These are phyloP conservation scores for Hypsopygia costalis DNA, from an alignment of 2,888 invertebrate species.

Conservation along the genomic window DNA sequence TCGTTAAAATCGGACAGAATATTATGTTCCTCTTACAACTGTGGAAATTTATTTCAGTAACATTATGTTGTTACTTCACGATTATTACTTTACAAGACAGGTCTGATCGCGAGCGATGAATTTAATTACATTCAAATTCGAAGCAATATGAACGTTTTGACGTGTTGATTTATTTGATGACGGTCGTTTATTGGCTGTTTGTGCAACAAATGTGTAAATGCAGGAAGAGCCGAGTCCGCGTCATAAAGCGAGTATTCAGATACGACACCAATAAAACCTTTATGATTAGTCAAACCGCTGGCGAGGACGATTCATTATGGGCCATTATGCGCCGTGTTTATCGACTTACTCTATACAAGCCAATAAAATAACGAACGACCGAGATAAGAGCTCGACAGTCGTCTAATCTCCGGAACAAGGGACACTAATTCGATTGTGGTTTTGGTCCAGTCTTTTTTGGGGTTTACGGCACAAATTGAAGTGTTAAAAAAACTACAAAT, in stretches of 20 bases:
- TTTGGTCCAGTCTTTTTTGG: constrained; percentile 75
- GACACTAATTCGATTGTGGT: constrained; percentile 81
- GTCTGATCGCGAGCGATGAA: too few relatives aligned
- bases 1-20: constrained; percentile 31
- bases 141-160: not conserved
- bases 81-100: not conserved
- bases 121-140: too few relatives aligned
- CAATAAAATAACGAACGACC: constrained; percentile 80
- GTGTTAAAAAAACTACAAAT: constrained; percentile 80
- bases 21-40: not conserved
- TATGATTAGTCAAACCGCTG: constrained; percentile 77
- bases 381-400: constrained; percentile 77
- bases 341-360: constrained; percentile 78
- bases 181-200: constrained; percentile 37
- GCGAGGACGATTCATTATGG: constrained; percentile 77
- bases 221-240: constrained; percentile 33
- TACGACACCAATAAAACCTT: constrained; percentile 74
- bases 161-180: constrained; percentile 25
- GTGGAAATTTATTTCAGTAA: not conserved
- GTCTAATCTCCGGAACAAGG: constrained; percentile 80
- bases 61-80: not conserved
- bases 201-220: constrained; percentile 41
- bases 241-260: constrained; percentile 61
- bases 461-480: constrained; percentile 79
- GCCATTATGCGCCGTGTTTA: constrained; percentile 79